Evolutionary conservation across 2,113 vertebrate genomes (phyloP).

Genomic region (Anguilla japonica): DNA sequence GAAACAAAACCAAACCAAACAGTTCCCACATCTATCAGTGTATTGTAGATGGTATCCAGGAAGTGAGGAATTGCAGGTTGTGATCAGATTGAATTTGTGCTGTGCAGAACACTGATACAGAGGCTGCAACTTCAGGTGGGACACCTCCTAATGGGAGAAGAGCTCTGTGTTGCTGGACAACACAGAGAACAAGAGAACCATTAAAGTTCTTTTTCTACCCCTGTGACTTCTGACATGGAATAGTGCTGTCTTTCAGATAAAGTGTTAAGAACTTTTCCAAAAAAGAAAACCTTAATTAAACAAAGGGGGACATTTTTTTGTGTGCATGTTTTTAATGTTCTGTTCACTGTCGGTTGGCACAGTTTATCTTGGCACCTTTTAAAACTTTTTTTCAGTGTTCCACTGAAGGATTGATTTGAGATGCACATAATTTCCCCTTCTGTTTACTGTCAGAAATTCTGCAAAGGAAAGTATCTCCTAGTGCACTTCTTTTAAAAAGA

Average conservation of each 20-base stretch:
- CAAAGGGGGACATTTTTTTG: conserved; percentile 46
- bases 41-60: not conserved
- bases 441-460: conserved; percentile 41
- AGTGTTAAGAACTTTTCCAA: conserved; percentile 55
- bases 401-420: conserved; percentile 36
- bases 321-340: conserved; percentile 24
- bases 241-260: conserved; percentile 61
- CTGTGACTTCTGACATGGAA: conserved; percentile 53
- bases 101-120: not conserved
- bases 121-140: not conserved
- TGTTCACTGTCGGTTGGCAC: conserved; percentile 48
- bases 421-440: conserved; percentile 26
- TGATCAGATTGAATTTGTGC: not conserved
- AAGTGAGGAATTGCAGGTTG: not conserved
- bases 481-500: conserved; percentile 46
- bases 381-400: conserved; percentile 55
- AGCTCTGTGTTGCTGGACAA: not conserved
- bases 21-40: not conserved
- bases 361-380: conserved; percentile 67
- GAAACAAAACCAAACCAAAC: not conserved
- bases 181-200: not conserved
- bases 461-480: conserved; percentile 38
- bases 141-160: not conserved
- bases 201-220: not conserved
- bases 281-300: conserved; percentile 70